Evolutionary conservation across 2,888 invertebrate species (phyloP).

Genomic region (Pristionchus mayeri): DNA sequence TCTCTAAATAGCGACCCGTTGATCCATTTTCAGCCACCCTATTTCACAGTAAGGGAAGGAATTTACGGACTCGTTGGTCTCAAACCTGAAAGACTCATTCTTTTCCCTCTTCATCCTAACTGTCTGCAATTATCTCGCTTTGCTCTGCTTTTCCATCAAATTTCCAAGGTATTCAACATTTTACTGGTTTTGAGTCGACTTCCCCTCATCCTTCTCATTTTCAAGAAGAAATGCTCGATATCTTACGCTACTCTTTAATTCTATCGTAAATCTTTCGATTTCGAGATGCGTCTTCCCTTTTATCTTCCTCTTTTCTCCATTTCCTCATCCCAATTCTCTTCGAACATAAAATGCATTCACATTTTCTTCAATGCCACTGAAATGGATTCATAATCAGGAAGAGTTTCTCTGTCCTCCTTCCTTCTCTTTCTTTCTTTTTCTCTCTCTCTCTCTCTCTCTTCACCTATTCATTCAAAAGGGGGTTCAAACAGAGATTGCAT

Average conservation of each 20-base stretch:
- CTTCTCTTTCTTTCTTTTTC: not conserved
- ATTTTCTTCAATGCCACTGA: not conserved
- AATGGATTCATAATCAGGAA: not conserved
- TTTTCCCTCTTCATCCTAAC: not conserved
- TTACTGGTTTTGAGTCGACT: not conserved
- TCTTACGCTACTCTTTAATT: not conserved
- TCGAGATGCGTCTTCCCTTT: not conserved
- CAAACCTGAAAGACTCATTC: conserved; percentile 11
- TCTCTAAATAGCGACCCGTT: no score
- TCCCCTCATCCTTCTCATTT: not conserved
- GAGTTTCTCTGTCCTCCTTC: not conserved
- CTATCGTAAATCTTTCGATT: not conserved
- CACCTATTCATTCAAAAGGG: not conserved
- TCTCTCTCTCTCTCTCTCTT: not conserved
- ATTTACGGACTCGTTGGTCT: not conserved
- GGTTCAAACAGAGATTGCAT: conserved; percentile 29
- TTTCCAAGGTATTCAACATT: not conserved
- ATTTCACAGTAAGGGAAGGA: no score
- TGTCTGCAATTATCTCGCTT: conserved; percentile 4
- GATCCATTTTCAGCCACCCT: no score
- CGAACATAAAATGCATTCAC: not conserved
- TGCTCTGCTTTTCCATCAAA: not conserved
- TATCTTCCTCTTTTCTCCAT: not conserved
- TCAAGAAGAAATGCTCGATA: not conserved
- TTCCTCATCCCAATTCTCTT: not conserved